Percentiles rank a stretch among this genome's conserved stretches.
phyloP scores from a whole-genome alignment of 2,797 vertebrate species.

The Sebastes diaconus region DNA sequence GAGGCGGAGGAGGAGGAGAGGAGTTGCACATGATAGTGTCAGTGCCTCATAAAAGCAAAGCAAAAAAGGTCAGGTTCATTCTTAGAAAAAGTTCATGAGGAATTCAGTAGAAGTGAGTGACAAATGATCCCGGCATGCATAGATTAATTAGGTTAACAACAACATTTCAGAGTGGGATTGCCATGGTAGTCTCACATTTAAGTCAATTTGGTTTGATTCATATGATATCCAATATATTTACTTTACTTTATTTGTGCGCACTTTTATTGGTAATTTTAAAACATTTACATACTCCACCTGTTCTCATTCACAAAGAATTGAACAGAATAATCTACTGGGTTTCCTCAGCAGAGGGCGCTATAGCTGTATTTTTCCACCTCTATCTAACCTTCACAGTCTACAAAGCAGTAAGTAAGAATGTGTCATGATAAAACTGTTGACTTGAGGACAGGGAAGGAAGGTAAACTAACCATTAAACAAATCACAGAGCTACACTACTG shows the following conservation, averaged over 20 bases:
- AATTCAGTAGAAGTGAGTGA: neutral
- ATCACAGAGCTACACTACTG: neutral
- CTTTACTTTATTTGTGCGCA: neutral
- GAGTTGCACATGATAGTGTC: neutral
- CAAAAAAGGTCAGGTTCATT: neutral
- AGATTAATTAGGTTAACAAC: conserved; percentile 5
- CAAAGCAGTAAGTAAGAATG: conserved; percentile 10
- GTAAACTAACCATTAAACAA: neutral
- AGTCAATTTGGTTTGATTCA: neutral
- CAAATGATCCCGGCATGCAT: neutral
- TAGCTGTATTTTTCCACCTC: conserved; percentile 4
- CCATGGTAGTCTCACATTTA: neutral
- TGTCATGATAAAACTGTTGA: neutral
- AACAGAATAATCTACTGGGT: neutral
- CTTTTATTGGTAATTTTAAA: neutral
- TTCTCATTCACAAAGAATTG: neutral
- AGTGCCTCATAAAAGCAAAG: neutral
- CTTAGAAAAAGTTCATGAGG: neutral
- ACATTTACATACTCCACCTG: neutral
- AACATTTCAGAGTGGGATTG: neutral
- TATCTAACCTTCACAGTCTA: neutral
- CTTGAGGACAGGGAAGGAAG: neutral
- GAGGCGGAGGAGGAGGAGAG: neutral
- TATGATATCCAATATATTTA: neutral
- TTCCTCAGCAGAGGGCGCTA: conserved; percentile 69